Percentiles rank a stretch among this genome's conserved stretches.
Conservation (phyloP, 2,888 invertebrate genomes). For the Mythimna albipuncta region DNA sequence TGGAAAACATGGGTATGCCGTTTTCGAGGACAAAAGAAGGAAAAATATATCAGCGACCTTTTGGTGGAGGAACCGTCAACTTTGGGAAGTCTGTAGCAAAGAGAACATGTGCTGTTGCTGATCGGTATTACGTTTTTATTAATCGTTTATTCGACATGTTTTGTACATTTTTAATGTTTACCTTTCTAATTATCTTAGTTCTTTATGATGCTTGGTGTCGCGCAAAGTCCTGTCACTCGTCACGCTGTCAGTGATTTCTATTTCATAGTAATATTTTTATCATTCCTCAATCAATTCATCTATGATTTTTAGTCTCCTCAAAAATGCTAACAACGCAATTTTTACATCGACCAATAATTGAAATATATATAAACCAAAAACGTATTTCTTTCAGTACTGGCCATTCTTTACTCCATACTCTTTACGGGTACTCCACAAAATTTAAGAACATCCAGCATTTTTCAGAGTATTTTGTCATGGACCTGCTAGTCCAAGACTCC, state of each 20-base stretch:
- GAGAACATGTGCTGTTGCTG: constrained; percentile 98
- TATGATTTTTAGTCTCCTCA: too few species aligned
- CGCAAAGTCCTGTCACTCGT: too few species aligned
- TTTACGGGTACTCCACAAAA: constrained; percentile 98
- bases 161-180: too few species aligned
- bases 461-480: constrained; percentile 98
- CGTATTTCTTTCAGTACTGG: constrained; percentile 93
- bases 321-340: too few species aligned
- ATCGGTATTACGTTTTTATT: constrained; percentile 84
- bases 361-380: neutral
- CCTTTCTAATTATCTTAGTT: too few species aligned
- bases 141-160: too few species aligned
- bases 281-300: too few species aligned
- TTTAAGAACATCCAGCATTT: constrained; percentile 98
- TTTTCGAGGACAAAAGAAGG: constrained; percentile 98
- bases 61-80: constrained; percentile 98
- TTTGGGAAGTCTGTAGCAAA: constrained; percentile 98
- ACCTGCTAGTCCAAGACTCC: constrained; percentile 97
- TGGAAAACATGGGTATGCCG: constrained; percentile 98
- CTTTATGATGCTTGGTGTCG: too few species aligned
- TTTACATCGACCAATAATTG: too few species aligned
- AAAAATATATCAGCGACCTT: constrained; percentile 99
- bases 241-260: too few species aligned
- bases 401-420: constrained; percentile 98
- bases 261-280: too few species aligned